These are phyloP conservation scores for Marisa cornuarietis DNA, from an alignment of 1,140 invertebrate genomes.

Conservation along the genomic window DNA sequence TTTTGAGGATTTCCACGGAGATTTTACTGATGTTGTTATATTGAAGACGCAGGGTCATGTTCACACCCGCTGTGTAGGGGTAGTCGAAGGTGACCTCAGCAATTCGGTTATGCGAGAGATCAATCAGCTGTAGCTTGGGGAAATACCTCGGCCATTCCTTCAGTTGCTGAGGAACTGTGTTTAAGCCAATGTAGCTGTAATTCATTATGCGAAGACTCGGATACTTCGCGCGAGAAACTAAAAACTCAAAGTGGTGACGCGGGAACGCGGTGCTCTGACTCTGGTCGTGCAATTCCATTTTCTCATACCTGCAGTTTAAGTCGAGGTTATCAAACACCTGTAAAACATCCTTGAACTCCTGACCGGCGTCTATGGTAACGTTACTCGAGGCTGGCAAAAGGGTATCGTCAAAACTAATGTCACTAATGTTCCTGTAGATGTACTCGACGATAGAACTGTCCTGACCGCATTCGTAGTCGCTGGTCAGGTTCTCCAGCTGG, in stretches of 20 bases:
- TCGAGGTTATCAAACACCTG: too few species aligned
- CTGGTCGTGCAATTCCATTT: conserved; percentile 18
- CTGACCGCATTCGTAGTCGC: conserved; percentile 40
- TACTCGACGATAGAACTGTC: conserved; percentile 17
- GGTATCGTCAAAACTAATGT: background rate
- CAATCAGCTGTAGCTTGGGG: conserved; percentile 15
- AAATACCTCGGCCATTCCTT: conserved; percentile 17
- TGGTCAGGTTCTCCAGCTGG: conserved; percentile 27
- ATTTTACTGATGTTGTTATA: conserved; percentile 30
- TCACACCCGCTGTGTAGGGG: background rate
- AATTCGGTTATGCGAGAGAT: conserved; percentile 26
- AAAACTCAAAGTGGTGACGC: conserved; percentile 18
- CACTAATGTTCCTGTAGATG: conserved; percentile 23
- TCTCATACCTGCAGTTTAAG: too few species aligned
- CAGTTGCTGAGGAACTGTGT: conserved; percentile 13
- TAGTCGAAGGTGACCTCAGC: background rate
- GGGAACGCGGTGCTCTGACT: conserved; percentile 9
- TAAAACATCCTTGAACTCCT: too few species aligned
- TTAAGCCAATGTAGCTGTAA: conserved; percentile 17
- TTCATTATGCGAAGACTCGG: conserved; percentile 26
- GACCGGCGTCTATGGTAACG: background rate
- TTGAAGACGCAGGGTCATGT: conserved; percentile 11
- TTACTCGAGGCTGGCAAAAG: background rate
- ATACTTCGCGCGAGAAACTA: conserved; percentile 5
- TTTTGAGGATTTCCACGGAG: conserved; percentile 14